Evolutionary conservation across 2,888 invertebrate species (phyloP).

Genomic region (Drosophila rellima): DNA sequence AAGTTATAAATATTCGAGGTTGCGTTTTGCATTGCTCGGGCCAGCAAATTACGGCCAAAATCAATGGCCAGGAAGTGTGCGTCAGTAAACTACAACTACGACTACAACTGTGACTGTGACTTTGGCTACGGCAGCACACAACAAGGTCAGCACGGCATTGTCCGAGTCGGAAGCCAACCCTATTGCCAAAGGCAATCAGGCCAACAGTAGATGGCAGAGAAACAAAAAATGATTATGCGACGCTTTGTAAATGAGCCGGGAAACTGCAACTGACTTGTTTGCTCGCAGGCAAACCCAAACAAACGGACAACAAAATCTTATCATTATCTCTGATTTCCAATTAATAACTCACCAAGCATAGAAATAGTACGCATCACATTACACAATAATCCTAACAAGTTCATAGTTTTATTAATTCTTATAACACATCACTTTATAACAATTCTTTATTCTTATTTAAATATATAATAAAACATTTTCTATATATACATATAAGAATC

Average conservation of each 20-base stretch:
- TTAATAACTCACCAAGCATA: constrained; percentile 7
- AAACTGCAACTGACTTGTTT: constrained; percentile 53
- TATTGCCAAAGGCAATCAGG: constrained; percentile 40
- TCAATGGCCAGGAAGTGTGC: constrained; percentile 64
- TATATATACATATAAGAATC: no score
- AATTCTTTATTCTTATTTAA: no score
- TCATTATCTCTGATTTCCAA: constrained; percentile 28
- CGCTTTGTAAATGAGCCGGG: constrained; percentile 52
- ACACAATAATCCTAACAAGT: no score
- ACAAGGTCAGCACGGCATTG: constrained; percentile 63
- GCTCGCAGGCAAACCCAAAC: constrained; percentile 39
- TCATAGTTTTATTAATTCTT: neutral
- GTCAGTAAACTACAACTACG: constrained; percentile 23
- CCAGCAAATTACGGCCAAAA: constrained; percentile 63
- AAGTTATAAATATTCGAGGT: constrained; percentile 62
- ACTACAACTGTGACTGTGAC: constrained; percentile 6
- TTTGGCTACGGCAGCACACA: constrained; percentile 19
- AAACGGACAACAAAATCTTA: constrained; percentile 17
- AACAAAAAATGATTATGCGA: constrained; percentile 36
- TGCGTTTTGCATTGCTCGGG: constrained; percentile 56
- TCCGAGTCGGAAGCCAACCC: constrained; percentile 32
- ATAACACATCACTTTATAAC: no score
- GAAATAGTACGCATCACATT: neutral
- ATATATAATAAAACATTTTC: no score
- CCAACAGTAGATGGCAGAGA: constrained; percentile 16